These are phyloP conservation scores for Eupithecia subumbrata DNA, from an alignment of 2,888 invertebrate species.

Conservation along the genomic window DNA sequence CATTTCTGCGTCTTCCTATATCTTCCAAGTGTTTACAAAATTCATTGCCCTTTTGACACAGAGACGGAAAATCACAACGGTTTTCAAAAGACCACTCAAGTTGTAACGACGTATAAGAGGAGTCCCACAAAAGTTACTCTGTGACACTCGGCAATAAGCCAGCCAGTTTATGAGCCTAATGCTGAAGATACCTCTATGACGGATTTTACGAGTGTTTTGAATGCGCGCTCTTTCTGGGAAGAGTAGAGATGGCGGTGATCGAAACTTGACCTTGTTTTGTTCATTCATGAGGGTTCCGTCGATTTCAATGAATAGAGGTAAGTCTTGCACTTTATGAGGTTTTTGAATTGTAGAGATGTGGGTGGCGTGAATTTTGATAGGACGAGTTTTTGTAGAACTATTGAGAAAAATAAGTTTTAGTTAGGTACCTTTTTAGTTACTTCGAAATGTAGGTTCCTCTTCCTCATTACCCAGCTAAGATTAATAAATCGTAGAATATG, in stretches of 20 bases:
- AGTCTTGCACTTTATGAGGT: not conserved
- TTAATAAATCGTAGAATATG: not conserved
- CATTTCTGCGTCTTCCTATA: not conserved
- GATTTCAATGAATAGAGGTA: not conserved
- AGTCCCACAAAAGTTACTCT: slow-evolving; percentile 10
- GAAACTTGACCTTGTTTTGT: slow-evolving; percentile 5
- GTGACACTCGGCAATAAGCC: slow-evolving; percentile 37
- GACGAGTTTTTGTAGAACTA: not conserved
- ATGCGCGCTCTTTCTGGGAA: slow-evolving; percentile 33
- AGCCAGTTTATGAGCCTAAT: slow-evolving; percentile 37
- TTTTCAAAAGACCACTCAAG: slow-evolving; percentile 11
- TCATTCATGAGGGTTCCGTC: slow-evolving; percentile 10
- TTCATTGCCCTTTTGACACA: not conserved
- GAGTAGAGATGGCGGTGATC: slow-evolving; percentile 29
- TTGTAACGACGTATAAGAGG: slow-evolving; percentile 8
- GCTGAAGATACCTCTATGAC: slow-evolving; percentile 41
- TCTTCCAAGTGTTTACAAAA: not conserved
- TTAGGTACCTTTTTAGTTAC: not conserved
- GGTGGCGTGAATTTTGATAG: not conserved
- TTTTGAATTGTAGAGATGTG: not conserved
- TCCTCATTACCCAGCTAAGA: not conserved
- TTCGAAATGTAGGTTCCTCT: not conserved
- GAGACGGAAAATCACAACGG: slow-evolving; percentile 2
- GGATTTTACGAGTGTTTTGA: slow-evolving; percentile 41
- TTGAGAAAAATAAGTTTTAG: not conserved